phyloP scores from a whole-genome alignment of 2,888 invertebrate genomes.

The Volucella bombylans region DNA sequence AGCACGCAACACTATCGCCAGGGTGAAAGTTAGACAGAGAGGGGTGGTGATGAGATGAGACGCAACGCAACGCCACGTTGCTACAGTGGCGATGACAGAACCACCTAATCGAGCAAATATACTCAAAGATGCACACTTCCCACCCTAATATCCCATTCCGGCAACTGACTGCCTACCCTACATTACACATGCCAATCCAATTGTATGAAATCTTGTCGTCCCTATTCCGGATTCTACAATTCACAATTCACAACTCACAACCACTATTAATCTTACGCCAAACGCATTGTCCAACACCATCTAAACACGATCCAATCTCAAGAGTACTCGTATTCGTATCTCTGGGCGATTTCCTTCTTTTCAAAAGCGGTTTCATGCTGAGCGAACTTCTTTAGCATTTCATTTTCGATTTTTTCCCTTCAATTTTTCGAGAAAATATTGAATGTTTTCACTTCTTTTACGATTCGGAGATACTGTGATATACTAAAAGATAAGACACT shows the following conservation, averaged over 20 bases:
- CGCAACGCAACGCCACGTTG: too few species aligned
- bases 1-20: constrained; percentile 5
- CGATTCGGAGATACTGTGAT: not conserved
- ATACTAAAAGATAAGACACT: not conserved
- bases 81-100: not conserved
- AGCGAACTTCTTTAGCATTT: constrained; percentile 25
- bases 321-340: not conserved
- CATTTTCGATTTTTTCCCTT: not conserved
- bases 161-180: not conserved
- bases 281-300: too few species aligned
- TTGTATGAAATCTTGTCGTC: too few species aligned
- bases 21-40: constrained; percentile 54
- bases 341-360: constrained; percentile 12
- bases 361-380: constrained; percentile 61
- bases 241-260: too few species aligned
- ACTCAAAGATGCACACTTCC: constrained; percentile 10
- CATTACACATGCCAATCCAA: too few species aligned
- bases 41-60: constrained; percentile 35
- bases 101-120: constrained; percentile 61
- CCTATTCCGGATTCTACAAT: too few species aligned
- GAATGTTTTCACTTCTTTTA: not conserved
- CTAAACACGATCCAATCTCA: too few species aligned
- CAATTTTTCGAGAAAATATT: not conserved
- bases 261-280: too few species aligned
- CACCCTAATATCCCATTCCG: constrained; percentile 19